Evolutionary conservation across 2,888 invertebrate species (phyloP), one percentile per base, ranked within the genome.

Genomic region (Megaustenia siamemsis): DNA sequence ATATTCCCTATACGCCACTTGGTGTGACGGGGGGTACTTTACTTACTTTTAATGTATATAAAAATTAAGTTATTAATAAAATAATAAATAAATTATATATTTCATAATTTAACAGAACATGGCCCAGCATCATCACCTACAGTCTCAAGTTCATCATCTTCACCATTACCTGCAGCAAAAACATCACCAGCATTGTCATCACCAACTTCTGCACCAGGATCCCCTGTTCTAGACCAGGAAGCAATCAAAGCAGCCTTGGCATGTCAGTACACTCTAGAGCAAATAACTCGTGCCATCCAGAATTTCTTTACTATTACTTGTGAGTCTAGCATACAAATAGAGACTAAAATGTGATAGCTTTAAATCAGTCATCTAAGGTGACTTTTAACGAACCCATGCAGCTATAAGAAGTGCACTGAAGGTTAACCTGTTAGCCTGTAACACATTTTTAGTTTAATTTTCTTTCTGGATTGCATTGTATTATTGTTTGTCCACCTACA

Each of bases 241-340:
- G 86, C 87, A 21, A 71, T 87, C 73, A 79, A 86, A 56, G 87
- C 87, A 75, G 87, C 87, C 53, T 56, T 85, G 76, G 86, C 85
- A 86, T 86, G 87, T 87, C 77, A 86, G 83, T 87, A 87, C 86
- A 83, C 84, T 75, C 71, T 86, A 73, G 85, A 83, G 79, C 86
- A 85, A 86, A 86, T 87, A 68, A 66, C 75, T 84, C 85, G 86
- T 49, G 87, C 87, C 77, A 82, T 87, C 86, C 45, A 82, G 71
- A 87, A 80, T 82, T 86, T 86, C 84, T 87, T 87, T 85, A 43
- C 81, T 43, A 66, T 76, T 49, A 79, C 87, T 82, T 81, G 87
- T 87, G 87, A 87, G 87, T 87, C 68, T 53, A 24, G n/a, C 24
- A 69, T 40, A 69, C 38, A 69, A n/a, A 40, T 45, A 79, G 75